These are phyloP conservation scores for Sternotherus odoratus DNA, from an alignment of 2,797 vertebrate genomes.

Conservation along the genomic window DNA sequence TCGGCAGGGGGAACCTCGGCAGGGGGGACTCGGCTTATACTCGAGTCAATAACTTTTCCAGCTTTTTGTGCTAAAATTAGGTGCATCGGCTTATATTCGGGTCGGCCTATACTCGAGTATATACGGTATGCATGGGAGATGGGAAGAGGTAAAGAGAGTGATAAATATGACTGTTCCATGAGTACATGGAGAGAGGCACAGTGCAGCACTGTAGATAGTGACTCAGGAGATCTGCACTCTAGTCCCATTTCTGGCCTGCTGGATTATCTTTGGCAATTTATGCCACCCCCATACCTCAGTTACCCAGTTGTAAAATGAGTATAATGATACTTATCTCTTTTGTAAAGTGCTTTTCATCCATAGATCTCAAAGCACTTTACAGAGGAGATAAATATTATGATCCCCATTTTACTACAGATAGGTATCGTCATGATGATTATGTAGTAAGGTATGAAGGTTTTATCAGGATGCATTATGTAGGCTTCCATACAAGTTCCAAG, in stretches of 20 bases:
- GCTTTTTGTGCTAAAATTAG: no score
- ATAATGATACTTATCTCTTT: not conserved
- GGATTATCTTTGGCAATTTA: not conserved
- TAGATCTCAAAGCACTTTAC: not conserved
- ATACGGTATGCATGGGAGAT: not conserved
- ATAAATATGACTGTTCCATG: not conserved
- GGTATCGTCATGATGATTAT: not conserved
- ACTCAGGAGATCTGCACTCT: not conserved
- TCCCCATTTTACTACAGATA: not conserved
- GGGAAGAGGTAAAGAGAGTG: not conserved
- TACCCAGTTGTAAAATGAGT: not conserved
- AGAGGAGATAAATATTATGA: not conserved
- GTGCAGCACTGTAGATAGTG: not conserved
- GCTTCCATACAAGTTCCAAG: not conserved
- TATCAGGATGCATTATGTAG: not conserved
- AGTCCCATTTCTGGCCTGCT: not conserved
- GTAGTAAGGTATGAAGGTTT: not conserved
- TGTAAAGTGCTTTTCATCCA: not conserved
- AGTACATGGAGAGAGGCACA: not conserved
- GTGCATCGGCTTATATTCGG: no score
- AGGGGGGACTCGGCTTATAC: no score
- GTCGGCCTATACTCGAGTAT: no score
- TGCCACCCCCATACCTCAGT: not conserved
- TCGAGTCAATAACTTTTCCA: no score
- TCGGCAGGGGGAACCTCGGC: no score